Conservation (phyloP, 2,888 invertebrate genomes). For the Andrena chrysosceles region DNA sequence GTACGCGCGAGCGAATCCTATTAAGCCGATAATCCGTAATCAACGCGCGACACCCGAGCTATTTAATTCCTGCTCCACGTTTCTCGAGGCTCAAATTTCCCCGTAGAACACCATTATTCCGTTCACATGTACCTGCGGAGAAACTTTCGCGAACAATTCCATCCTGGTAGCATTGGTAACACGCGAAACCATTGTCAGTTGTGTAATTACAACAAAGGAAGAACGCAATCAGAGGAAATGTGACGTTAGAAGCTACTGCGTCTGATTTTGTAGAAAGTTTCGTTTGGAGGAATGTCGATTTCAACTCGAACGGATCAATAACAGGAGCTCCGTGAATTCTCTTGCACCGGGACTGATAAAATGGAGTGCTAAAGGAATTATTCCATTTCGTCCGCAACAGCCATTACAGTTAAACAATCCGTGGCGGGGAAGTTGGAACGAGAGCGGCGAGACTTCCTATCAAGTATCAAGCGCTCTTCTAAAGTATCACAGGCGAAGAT, state of each 20-base stretch:
- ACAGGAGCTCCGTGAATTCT: not conserved
- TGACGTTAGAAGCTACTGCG: not conserved
- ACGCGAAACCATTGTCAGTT: not conserved
- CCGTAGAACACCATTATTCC: not conserved
- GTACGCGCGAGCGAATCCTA: not conserved
- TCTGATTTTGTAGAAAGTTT: not conserved
- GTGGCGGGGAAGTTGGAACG: conserved; percentile 13
- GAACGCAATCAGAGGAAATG: too few species aligned
- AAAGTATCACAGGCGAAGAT: conserved; percentile 48
- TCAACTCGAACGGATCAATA: not conserved
- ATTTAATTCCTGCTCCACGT: not conserved
- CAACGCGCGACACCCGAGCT: not conserved
- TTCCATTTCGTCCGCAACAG: not conserved
- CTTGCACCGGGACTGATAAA: conserved; percentile 11
- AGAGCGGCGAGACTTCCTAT: conserved; percentile 21
- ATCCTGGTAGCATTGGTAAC: not conserved
- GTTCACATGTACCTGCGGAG: not conserved
- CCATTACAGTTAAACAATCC: conserved; percentile 1
- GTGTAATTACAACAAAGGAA: not conserved
- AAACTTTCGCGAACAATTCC: not conserved
- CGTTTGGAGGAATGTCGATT: not conserved
- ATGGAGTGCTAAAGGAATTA: conserved; percentile 5
- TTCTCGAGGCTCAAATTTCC: not conserved
- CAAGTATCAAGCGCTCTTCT: conserved; percentile 41
- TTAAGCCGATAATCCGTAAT: conserved; percentile 23